Percentiles rank a stretch among this genome's conserved stretches.
Conservation (phyloP, 2,888 invertebrate genomes). For the Eupeodes latifasciatus region DNA sequence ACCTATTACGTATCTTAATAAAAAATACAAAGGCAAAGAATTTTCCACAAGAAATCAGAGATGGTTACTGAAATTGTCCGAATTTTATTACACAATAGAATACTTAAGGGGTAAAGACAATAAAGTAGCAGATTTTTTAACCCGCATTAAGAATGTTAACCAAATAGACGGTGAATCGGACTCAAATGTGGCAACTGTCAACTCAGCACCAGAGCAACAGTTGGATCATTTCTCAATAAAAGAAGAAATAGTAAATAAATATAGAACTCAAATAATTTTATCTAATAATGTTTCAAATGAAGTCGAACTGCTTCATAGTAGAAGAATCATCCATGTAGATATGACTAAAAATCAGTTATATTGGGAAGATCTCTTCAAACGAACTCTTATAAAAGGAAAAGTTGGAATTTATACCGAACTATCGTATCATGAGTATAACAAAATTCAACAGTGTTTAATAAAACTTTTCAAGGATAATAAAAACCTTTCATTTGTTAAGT, state of each 20-base stretch:
- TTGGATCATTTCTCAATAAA: conserved; percentile 15
- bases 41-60: neutral
- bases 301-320: conserved; percentile 16
- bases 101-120: conserved; percentile 2
- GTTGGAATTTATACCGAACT: conserved; percentile 44
- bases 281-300: neutral
- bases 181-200: conserved; percentile 14
- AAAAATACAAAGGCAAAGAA: neutral
- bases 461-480: neutral
- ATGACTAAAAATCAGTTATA: conserved; percentile 24
- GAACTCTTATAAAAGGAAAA: conserved; percentile 32
- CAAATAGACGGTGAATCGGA: neutral
- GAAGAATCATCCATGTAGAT: conserved; percentile 5
- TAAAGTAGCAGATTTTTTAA: conserved; percentile 8
- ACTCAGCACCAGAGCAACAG: conserved; percentile 14
- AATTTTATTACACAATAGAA: conserved; percentile 21
- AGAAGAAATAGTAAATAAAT: conserved; percentile 26
- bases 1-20: neutral
- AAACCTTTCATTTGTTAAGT: conserved; percentile 24
- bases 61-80: conserved; percentile 19
- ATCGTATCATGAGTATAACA: neutral
- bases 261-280: conserved; percentile 23
- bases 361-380: conserved; percentile 15
- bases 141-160: neutral
- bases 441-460: neutral